Percentiles rank a stretch among this genome's conserved stretches.
Evolutionary conservation across 2,113 vertebrate species (phyloP).

Genomic region (Acinonyx jubatus): DNA sequence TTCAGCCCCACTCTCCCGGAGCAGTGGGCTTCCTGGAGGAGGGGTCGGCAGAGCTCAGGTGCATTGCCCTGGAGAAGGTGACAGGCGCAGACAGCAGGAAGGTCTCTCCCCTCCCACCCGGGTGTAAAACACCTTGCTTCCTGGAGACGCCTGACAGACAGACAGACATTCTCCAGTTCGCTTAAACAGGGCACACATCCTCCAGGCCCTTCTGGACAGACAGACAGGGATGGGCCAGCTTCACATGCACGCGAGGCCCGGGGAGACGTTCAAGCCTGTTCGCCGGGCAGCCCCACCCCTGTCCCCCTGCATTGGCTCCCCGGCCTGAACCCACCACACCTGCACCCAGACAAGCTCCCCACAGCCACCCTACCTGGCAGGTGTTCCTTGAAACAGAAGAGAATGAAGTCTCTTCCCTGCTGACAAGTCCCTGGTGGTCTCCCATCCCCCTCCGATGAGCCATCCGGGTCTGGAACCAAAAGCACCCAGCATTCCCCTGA

Average conservation of each 20-base stretch:
- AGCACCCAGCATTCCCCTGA: neutral
- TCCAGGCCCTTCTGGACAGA: neutral
- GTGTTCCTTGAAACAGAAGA: neutral
- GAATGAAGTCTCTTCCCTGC: neutral
- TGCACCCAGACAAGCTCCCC: neutral
- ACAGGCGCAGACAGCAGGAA: rapidly evolving
- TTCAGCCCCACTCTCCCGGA: neutral
- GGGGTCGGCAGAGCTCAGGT: neutral
- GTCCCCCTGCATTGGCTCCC: rapidly evolving
- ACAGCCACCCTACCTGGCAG: neutral
- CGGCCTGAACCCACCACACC: neutral
- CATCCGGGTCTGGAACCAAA: neutral
- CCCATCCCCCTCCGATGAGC: neutral
- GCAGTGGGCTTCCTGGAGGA: neutral
- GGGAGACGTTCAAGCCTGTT: too few relatives aligned
- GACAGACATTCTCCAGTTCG: neutral
- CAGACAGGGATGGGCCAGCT: neutral
- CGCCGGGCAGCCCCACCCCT: too few relatives aligned
- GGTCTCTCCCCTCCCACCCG: neutral
- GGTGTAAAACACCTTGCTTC: neutral
- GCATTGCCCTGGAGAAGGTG: rapidly evolving
- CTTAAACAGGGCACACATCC: neutral
- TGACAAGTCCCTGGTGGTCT: neutral
- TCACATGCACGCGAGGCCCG: rapidly evolving
- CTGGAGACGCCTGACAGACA: neutral